Percentiles rank a stretch among this genome's conserved stretches.
phyloP scores from a whole-genome alignment of 2,888 invertebrate genomes.

The Habroteleia sp. region DNA sequence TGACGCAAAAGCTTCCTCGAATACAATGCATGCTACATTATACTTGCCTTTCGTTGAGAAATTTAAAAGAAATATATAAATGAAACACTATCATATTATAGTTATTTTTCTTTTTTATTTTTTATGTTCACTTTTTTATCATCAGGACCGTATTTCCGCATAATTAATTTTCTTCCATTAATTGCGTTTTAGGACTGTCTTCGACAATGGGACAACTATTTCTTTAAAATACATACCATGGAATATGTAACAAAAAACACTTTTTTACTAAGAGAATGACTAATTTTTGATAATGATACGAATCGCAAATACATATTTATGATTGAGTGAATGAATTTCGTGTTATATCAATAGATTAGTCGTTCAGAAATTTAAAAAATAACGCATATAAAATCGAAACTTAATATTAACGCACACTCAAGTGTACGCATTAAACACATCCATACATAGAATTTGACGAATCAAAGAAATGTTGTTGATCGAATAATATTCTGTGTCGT shows the following conservation, averaged over 20 bases:
- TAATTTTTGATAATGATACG: slow-evolving; percentile 55
- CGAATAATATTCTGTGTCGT: slow-evolving; percentile 59
- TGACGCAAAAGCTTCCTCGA: slow-evolving; percentile 52
- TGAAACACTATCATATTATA: slow-evolving; percentile 11
- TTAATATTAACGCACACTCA: slow-evolving; percentile 52
- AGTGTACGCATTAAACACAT: slow-evolving; percentile 56
- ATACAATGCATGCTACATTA: slow-evolving; percentile 51
- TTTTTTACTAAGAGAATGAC: slow-evolving; percentile 62
- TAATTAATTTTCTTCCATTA: slow-evolving; percentile 79
- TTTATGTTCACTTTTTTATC: slow-evolving; percentile 33
- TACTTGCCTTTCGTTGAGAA: slow-evolving; percentile 60
- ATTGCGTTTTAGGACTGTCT: slow-evolving; percentile 81
- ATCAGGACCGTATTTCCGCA: slow-evolving; percentile 56
- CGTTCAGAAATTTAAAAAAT: slow-evolving; percentile 45
- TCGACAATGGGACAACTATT: slow-evolving; percentile 81
- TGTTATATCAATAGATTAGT: slow-evolving; percentile 36
- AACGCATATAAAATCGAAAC: slow-evolving; percentile 63
- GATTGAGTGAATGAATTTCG: slow-evolving; percentile 7
- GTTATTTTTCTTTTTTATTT: slow-evolving; percentile 27
- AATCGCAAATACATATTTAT: slow-evolving; percentile 8
- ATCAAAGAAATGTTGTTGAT: slow-evolving; percentile 58
- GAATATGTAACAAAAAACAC: slow-evolving; percentile 62
- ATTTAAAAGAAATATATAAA: not conserved
- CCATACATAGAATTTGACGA: slow-evolving; percentile 60
- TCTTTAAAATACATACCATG: slow-evolving; percentile 78